Conservation (phyloP, 2,113 vertebrate species). For the Herpailurus yagouaroundi region DNA sequence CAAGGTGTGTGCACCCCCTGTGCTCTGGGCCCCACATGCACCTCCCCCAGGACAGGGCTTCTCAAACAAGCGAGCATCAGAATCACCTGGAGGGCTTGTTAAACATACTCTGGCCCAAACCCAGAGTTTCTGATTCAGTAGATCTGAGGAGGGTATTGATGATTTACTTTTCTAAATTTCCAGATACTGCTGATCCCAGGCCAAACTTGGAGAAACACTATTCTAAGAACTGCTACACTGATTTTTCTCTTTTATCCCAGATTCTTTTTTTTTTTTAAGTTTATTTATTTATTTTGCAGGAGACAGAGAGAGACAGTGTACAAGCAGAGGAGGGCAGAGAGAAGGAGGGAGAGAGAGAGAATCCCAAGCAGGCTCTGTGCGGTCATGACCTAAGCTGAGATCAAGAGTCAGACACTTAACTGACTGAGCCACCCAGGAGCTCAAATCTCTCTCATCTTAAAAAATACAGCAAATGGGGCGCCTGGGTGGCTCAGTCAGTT, state of each 20-base stretch:
- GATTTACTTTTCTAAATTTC: background rate
- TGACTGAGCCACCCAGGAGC: no score
- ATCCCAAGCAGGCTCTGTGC: no score
- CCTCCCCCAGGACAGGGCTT: background rate
- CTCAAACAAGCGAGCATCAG: background rate
- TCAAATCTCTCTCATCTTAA: background rate
- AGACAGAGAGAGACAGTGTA: no score
- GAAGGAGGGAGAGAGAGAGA: no score
- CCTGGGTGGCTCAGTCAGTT: no score
- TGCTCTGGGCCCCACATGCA: background rate
- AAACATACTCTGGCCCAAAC: background rate
- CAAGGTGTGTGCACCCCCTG: fast-evolving
- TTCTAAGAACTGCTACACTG: background rate
- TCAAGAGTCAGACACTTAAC: no score
- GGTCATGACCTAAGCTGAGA: no score
- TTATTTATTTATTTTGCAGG: no score
- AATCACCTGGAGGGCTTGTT: background rate
- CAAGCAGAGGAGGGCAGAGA: no score
- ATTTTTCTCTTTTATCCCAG: background rate
- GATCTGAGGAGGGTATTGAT: background rate
- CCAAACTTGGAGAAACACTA: background rate
- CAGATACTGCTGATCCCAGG: background rate
- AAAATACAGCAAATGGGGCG: background rate
- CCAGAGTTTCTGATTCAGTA: background rate
- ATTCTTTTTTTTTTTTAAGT: background rate